Evolutionary conservation across 2,888 invertebrate species (phyloP).

Genomic region (Synanthedon formicaeformis): DNA sequence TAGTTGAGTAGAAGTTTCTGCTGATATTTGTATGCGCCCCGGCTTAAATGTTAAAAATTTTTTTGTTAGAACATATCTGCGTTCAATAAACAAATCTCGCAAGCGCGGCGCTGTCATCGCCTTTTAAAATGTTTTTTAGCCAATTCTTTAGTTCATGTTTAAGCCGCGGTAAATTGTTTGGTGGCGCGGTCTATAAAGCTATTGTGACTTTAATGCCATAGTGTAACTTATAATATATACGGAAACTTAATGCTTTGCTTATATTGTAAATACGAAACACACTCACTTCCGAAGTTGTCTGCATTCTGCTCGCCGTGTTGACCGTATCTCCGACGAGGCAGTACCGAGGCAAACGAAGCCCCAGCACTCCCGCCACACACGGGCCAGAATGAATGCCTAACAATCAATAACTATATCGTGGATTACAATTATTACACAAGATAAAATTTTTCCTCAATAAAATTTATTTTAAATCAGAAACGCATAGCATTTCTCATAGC

Average conservation of each 20-base stretch:
- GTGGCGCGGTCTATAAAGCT: too few relatives aligned
- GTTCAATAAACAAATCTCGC: background rate
- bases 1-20: constrained; percentile 76
- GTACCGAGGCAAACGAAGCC: constrained; percentile 85
- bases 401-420: constrained; percentile 24
- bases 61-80: background rate
- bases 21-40: constrained; percentile 78
- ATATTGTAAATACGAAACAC: too few relatives aligned
- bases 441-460: background rate
- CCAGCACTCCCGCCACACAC: constrained; percentile 89
- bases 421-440: constrained; percentile 5
- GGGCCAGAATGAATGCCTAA: constrained; percentile 85
- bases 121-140: too few relatives aligned
- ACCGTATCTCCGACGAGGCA: constrained; percentile 93
- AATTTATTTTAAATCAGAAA: too few relatives aligned
- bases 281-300: constrained; percentile 68
- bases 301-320: constrained; percentile 93
- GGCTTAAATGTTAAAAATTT: constrained; percentile 33
- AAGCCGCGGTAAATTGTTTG: too few relatives aligned
- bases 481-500: too few relatives aligned
- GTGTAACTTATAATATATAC: too few relatives aligned
- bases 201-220: too few relatives aligned
- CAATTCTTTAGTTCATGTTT: too few relatives aligned
- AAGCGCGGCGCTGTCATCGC: too few relatives aligned
- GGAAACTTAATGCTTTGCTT: too few relatives aligned